phyloP scores from a whole-genome alignment of 2,888 invertebrate species.

The Neocrepidodera transversa region DNA sequence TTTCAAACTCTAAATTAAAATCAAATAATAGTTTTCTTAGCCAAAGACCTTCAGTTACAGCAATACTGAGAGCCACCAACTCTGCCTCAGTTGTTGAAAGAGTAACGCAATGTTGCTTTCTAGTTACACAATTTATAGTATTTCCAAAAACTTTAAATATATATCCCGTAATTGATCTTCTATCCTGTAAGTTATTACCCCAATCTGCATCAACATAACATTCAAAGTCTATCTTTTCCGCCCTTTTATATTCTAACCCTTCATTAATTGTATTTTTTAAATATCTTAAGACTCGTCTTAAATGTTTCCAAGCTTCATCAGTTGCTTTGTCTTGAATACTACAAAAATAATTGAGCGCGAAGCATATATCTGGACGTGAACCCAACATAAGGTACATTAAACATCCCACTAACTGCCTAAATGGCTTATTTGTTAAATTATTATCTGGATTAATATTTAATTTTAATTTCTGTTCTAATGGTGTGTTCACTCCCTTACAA shows the following conservation, averaged over 20 bases:
- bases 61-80: constrained; percentile 27
- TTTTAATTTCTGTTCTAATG: constrained; percentile 1
- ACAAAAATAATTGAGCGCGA: constrained; percentile 28
- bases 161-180: constrained; percentile 61
- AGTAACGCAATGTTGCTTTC: constrained; percentile 32
- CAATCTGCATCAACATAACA: constrained; percentile 32
- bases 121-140: constrained; percentile 50
- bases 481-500: constrained; percentile 16
- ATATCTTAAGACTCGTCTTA: constrained; percentile 25
- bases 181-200: constrained; percentile 21
- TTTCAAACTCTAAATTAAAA: constrained; percentile 23
- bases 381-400: constrained; percentile 35
- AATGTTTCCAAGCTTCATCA: constrained; percentile 14
- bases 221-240: constrained; percentile 2
- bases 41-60: constrained; percentile 32
- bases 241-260: constrained; percentile 14
- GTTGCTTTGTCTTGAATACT: constrained; percentile 27
- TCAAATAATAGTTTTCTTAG: constrained; percentile 33
- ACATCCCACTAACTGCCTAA: constrained; percentile 24
- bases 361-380: constrained; percentile 29
- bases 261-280: neutral
- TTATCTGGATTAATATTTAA: neutral
- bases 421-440: neutral
- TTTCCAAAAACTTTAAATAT: constrained; percentile 29
- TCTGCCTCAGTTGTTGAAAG: constrained; percentile 36